Evolutionary conservation across 2,888 invertebrate genomes (phyloP).

Genomic region (Orchesellides sinensis): DNA sequence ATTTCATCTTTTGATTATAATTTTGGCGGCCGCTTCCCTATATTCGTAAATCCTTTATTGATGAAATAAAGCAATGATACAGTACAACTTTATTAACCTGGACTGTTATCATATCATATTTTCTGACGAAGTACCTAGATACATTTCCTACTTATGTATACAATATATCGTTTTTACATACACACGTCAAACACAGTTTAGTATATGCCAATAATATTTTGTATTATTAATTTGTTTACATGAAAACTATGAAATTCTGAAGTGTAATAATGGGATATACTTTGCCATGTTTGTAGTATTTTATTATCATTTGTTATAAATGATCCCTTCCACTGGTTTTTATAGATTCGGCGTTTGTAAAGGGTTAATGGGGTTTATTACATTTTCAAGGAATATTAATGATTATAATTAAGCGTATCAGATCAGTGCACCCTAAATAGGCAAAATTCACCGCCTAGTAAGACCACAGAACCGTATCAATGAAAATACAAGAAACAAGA

Average conservation of each 20-base stretch:
- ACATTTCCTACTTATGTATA: no score
- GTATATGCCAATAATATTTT: conserved; percentile 40
- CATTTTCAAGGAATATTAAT: conserved; percentile 46
- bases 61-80: background rate
- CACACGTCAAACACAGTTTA: no score
- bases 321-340: conserved; percentile 26
- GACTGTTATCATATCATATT: background rate
- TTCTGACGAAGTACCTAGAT: no score
- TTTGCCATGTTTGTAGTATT: background rate
- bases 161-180: no score
- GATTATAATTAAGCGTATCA: conserved; percentile 48
- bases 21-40: background rate
- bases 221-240: conserved; percentile 45
- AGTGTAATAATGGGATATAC: background rate
- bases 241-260: background rate
- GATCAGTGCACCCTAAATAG: conserved; percentile 46
- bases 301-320: background rate
- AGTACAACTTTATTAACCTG: background rate
- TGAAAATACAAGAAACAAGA: background rate
- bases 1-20: conserved; percentile 6
- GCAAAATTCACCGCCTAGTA: background rate
- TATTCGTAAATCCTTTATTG: background rate
- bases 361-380: background rate
- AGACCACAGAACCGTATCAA: background rate
- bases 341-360: conserved; percentile 27